phyloP scores from a whole-genome alignment of 2,888 invertebrate species.

The Phorcus lineatus region DNA sequence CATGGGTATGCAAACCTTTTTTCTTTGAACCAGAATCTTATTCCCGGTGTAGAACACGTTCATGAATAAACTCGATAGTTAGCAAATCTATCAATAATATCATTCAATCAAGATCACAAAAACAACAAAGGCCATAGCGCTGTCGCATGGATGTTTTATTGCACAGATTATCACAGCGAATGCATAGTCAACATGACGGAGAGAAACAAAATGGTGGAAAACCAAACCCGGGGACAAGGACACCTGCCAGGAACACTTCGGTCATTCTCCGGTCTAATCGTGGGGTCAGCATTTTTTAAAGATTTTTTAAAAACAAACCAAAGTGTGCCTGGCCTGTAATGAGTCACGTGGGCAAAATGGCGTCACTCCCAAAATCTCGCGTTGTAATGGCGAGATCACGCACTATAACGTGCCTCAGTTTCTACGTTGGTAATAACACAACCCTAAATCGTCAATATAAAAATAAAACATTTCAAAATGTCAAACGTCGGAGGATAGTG shows the following conservation, averaged over 20 bases:
- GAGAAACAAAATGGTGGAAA: background rate
- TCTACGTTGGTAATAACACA: background rate
- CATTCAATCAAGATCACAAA: no score
- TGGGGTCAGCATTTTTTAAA: background rate
- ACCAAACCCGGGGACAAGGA: background rate
- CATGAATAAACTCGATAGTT: no score
- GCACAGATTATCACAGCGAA: slow-evolving; percentile 7
- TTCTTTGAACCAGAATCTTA: no score
- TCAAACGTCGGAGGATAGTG: background rate
- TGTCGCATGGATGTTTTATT: background rate
- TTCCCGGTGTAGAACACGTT: no score
- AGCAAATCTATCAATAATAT: no score
- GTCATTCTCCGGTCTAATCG: background rate
- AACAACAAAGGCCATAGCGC: background rate
- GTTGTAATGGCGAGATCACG: background rate
- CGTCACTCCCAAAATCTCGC: background rate
- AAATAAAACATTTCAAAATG: slow-evolving; percentile 10
- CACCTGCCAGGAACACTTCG: background rate
- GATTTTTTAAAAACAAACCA: background rate
- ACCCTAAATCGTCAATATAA: slow-evolving; percentile 14
- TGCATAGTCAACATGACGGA: background rate
- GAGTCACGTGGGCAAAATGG: slow-evolving; percentile 9
- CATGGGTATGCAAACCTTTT: no score
- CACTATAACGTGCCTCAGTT: background rate
- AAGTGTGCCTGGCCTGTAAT: background rate